Evolutionary conservation across 2,797 vertebrate genomes (phyloP).

Genomic region (Botia kubotai): DNA sequence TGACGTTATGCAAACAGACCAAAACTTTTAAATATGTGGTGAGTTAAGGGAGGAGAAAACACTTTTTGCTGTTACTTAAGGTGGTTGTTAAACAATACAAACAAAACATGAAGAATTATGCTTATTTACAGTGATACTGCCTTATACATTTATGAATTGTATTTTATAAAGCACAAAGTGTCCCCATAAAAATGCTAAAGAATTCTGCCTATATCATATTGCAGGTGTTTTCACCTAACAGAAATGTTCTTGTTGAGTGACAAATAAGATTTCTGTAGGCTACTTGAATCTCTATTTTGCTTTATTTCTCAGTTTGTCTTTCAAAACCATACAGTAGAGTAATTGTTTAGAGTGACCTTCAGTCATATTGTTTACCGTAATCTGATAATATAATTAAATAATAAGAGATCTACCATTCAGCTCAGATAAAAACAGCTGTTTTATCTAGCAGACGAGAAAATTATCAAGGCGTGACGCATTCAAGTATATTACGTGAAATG

Average conservation of each 20-base stretch:
- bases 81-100: not conserved
- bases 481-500: constrained; percentile 68
- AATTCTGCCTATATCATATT: no score
- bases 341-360: not conserved
- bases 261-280: not conserved
- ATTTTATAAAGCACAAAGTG: not conserved
- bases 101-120: no score
- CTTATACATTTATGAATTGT: not conserved
- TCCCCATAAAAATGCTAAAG: no score
- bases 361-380: constrained; percentile 33
- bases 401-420: not conserved
- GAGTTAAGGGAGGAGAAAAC: not conserved
- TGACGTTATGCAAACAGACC: no score
- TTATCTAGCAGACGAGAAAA: constrained; percentile 4
- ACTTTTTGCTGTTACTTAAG: not conserved
- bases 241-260: not conserved
- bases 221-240: no score
- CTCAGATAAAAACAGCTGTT: not conserved
- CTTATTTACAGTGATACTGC: no score
- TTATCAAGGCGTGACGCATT: constrained; percentile 58
- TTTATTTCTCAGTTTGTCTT: not conserved
- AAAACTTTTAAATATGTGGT: no score
- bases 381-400: constrained; percentile 45
- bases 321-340: not conserved
- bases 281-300: not conserved